Conservation (phyloP, 64 coral and sea anemone species). For the Orbicella faveolata region DNA sequence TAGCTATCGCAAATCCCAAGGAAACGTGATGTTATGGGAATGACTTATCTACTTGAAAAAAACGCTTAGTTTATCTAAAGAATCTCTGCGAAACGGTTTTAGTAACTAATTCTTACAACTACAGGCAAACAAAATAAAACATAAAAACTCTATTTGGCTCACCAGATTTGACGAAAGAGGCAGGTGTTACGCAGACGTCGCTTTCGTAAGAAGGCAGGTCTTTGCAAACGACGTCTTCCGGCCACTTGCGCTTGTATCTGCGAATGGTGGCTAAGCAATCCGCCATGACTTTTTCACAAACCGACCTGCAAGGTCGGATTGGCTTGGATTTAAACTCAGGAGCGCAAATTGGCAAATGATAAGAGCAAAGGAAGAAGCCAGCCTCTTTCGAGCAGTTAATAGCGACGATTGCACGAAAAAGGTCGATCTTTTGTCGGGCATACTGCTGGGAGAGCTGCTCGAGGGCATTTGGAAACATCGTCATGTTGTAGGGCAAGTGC, state of each 20-base stretch:
- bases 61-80: too few species aligned
- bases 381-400: conserved; percentile 27
- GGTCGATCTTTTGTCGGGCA: conserved; percentile 11
- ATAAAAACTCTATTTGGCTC: not conserved
- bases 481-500: conserved; percentile 37
- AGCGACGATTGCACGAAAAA: conserved; percentile 13
- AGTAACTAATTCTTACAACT: not conserved
- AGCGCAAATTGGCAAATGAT: conserved; percentile 32
- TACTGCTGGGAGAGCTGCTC: conserved; percentile 13
- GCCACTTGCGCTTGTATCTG: conserved; percentile 14
- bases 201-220: conserved; percentile 31
- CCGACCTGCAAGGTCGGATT: conserved; percentile 33
- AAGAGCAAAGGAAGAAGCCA: conserved; percentile 30
- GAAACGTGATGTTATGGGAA: too few species aligned
- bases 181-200: conserved; percentile 4
- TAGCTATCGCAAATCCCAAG: too few species aligned
- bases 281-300: conserved; percentile 29
- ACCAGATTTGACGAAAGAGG: conserved; percentile 29
- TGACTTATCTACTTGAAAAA: too few species aligned
- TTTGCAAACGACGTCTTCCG: conserved; percentile 5
- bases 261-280: conserved; percentile 30
- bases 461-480: conserved; percentile 43
- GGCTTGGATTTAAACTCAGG: conserved; percentile 27
- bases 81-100: too few species aligned
- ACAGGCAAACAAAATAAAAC: not conserved